Evolutionary conservation across 2,888 invertebrate species (phyloP), one percentile per base, ranked within the genome.

Genomic region (Pimpla rufipes): DNA sequence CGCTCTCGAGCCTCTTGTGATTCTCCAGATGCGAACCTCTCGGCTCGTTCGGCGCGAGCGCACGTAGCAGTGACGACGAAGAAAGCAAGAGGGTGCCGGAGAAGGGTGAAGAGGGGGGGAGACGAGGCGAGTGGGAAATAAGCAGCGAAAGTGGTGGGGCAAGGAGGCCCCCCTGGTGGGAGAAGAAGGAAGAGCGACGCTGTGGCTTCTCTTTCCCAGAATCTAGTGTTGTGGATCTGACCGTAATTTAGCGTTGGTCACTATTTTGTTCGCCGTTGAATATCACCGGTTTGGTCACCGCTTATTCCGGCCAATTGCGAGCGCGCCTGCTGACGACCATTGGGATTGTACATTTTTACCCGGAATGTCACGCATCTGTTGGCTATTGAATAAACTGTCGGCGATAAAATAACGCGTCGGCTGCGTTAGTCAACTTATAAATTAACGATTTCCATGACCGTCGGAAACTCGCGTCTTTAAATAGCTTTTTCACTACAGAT

Each of bases 11-110:
- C 71, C 11, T n/a, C 40, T 68, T 66, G 73, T 73, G 66, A 81
- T 50, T 68, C n/a, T 68, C 67, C 77, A 78, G 77, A 84, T 70
- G 78, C 67, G 55, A 80, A 71, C 47, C 37, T 66, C 70, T 62
- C n/a, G 47, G 35, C 47, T 68, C 59, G 80, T 67, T 52, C 62
- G 16, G 10, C 18, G 73, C 45, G 66, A 62, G 68, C 35, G 23
- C 29, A 8, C 2, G 52, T 45, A 37, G 18, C 40, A 13, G 29
- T 50, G 13, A 11, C 45, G 42, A 45, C 40, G 47, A 18, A 52
- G 16, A 71, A 23, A n/a, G 23, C 18, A 52, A 40, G 50, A 47
- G 52, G 57, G n/a, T n/a, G n/a, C n/a, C n/a, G 40, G 42, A n/a
- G n/a, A 13, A 62, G 21, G 23, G 11, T n/a, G n/a, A 29, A n/a